A percentile compares a stretch with the other conserved stretches of the same genome.
Evolutionary conservation across 2,888 invertebrate species (phyloP).

Genomic region (Drosophila neonasuta): DNA sequence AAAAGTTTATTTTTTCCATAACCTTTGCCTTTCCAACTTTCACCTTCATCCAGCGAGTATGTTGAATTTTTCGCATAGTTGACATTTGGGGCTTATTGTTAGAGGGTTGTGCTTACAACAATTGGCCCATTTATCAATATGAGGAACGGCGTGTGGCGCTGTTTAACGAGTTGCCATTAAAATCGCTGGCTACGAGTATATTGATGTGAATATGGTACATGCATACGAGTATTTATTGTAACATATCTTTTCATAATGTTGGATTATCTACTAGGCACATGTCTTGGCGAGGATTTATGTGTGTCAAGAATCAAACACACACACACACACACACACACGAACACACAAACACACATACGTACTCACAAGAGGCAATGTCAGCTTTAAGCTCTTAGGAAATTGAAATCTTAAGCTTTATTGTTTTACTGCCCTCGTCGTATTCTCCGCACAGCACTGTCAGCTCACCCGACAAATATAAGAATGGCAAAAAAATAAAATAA

Average conservation of each 20-base stretch:
- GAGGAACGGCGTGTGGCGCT: conserved; percentile 26
- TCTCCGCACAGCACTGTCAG: background rate
- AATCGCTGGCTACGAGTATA: conserved; percentile 37
- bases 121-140: conserved; percentile 48
- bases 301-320: conserved; percentile 55
- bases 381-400: conserved; percentile 70
- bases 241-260: conserved; percentile 71
- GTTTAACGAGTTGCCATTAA: conserved; percentile 60
- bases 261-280: conserved; percentile 66
- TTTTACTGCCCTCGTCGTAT: conserved; percentile 55
- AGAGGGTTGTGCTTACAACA: conserved; percentile 15
- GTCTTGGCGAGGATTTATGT: conserved; percentile 69
- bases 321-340: conserved; percentile 11
- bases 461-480: background rate
- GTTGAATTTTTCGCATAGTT: conserved; percentile 5
- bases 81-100: conserved; percentile 12
- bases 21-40: conserved; percentile 11
- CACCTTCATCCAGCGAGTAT: background rate
- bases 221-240: conserved; percentile 53
- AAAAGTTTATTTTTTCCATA: background rate
- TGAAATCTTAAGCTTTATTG: conserved; percentile 77
- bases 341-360: conserved; percentile 15
- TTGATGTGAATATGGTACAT: conserved; percentile 56
- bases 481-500: background rate
- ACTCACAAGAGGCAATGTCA: conserved; percentile 35